These are phyloP conservation scores for Uromys caudimaculatus DNA, from an alignment of 2,797 vertebrate genomes.

Conservation along the genomic window DNA sequence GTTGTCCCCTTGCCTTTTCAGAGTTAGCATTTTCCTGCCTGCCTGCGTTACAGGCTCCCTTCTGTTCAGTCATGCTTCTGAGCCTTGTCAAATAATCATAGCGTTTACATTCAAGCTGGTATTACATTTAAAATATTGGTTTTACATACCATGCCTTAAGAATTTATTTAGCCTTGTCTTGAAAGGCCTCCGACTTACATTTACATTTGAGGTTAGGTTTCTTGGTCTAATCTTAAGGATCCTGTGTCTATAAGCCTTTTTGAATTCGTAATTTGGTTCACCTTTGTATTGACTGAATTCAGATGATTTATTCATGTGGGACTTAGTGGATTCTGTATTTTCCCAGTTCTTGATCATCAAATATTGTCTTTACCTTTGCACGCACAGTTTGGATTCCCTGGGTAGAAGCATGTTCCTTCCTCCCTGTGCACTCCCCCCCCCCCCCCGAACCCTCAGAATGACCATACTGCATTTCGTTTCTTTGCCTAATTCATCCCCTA, in stretches of 20 bases:
- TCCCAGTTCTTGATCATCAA: slow-evolving; percentile 8
- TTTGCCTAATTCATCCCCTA: background rate
- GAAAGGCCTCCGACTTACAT: background rate
- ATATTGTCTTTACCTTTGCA: background rate
- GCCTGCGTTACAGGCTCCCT: background rate
- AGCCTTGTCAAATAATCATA: background rate
- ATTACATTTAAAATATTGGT: slow-evolving; percentile 62
- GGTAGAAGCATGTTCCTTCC: background rate
- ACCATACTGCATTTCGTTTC: background rate
- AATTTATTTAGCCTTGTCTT: background rate
- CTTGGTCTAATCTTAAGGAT: background rate
- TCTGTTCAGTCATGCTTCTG: background rate
- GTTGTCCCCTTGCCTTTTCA: background rate
- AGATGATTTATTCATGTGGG: background rate
- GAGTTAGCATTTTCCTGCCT: background rate
- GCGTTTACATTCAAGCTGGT: background rate
- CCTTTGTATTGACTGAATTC: slow-evolving; percentile 3
- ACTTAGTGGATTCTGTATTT: background rate
- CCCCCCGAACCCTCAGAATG: background rate
- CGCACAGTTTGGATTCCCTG: background rate
- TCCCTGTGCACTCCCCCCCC: background rate
- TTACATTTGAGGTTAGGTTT: background rate
- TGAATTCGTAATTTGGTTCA: slow-evolving; percentile 28
- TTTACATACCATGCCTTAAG: background rate
- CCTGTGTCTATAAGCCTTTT: background rate